Evolutionary conservation across 1,140 invertebrate genomes (phyloP).

Genomic region (Temnothorax nylanderi): DNA sequence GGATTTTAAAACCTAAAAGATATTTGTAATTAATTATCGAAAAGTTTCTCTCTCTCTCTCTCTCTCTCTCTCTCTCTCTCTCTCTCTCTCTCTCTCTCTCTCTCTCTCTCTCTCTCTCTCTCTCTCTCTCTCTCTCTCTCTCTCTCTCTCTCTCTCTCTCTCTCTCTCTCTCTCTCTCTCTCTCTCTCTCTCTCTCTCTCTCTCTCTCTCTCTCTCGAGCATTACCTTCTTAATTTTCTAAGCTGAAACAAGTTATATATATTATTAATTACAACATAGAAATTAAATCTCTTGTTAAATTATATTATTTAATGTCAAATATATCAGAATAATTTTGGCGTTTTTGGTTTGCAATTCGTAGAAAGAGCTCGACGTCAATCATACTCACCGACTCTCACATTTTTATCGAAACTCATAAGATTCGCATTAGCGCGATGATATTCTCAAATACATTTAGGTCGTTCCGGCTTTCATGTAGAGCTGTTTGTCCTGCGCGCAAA

Average conservation of each 20-base stretch:
- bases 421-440: conserved; percentile 52
- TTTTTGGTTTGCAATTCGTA: background rate
- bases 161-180: no score
- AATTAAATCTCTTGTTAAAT: background rate
- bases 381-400: conserved; percentile 1
- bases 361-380: conserved; percentile 1
- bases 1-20: background rate
- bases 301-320: background rate
- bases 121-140: no score
- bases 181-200: no score
- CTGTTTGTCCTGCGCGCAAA: conserved; percentile 51
- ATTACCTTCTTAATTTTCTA: background rate
- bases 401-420: conserved; percentile 52
- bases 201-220: no score
- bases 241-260: background rate
- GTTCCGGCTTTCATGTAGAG: conserved; percentile 46
- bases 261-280: background rate
- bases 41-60: background rate
- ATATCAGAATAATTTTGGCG: background rate
- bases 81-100: no score
- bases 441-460: conserved; percentile 56
- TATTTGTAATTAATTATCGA: background rate
- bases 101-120: no score
- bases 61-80: no score
- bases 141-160: no score